A percentile compares a stretch with the other conserved stretches of the same genome.
These are phyloP conservation scores for Melanitta fusca DNA, from an alignment of 2,797 vertebrate species.

Conservation along the genomic window DNA sequence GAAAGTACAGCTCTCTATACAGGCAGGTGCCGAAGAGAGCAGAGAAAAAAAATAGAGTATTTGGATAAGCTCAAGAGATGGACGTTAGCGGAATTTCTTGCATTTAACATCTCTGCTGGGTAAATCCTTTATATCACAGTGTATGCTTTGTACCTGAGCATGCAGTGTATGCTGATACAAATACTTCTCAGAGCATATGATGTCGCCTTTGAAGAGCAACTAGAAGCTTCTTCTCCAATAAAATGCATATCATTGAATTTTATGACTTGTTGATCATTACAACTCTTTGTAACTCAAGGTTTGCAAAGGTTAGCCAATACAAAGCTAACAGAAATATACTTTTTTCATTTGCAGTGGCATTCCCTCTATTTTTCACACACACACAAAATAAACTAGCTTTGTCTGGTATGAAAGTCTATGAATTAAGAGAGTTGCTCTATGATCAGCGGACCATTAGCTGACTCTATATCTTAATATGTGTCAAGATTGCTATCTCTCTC, in stretches of 20 bases:
- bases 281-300: accelerated
- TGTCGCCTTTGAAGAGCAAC: background rate
- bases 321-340: background rate
- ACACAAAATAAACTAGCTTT: background rate
- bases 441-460: background rate
- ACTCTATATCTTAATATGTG: background rate
- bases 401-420: background rate
- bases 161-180: accelerated
- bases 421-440: background rate
- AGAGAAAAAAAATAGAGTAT: background rate
- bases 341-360: background rate
- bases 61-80: background rate
- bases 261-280: background rate
- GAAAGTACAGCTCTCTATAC: background rate
- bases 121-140: background rate
- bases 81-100: background rate
- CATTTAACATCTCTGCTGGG: background rate
- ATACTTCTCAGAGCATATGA: background rate
- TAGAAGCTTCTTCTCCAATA: background rate
- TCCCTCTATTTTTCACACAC: background rate
- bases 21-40: background rate
- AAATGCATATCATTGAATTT: background rate
- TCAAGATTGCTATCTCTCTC: accelerated
- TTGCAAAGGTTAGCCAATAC: background rate
- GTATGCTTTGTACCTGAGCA: background rate